A percentile compares a stretch with the other conserved stretches of the same genome.
phyloP scores from a whole-genome alignment of 1,140 invertebrate species.

The Drosophila grimshawi region DNA sequence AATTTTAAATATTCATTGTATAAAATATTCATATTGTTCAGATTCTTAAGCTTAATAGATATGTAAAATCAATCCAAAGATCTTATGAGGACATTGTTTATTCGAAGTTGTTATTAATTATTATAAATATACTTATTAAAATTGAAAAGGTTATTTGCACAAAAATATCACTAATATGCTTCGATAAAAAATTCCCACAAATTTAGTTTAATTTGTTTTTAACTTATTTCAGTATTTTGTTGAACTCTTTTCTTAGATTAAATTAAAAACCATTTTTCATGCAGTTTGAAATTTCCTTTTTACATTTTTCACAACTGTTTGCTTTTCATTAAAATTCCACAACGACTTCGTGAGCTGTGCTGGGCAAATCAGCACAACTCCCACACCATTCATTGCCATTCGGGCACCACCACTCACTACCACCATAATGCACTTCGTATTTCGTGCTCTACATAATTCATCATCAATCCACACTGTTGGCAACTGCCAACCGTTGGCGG shows the following conservation, averaged over 20 bases:
- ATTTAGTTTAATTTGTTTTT: too few species aligned
- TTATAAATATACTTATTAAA: too few species aligned
- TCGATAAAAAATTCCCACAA: too few species aligned
- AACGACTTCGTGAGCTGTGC: slow-evolving; percentile 64
- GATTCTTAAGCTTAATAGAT: too few species aligned
- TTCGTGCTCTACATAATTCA: slow-evolving; percentile 85
- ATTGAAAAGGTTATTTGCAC: too few species aligned
- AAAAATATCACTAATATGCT: too few species aligned
- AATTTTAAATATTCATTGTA: not conserved
- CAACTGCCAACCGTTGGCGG: slow-evolving; percentile 36
- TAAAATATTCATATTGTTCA: too few species aligned
- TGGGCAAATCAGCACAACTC: slow-evolving; percentile 65
- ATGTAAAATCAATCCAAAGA: too few species aligned
- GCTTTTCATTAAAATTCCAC: slow-evolving; percentile 73
- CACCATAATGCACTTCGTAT: slow-evolving; percentile 68
- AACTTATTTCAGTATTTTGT: not conserved
- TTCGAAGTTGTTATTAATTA: too few species aligned
- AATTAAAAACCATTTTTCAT: slow-evolving; percentile 20
- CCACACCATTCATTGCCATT: slow-evolving; percentile 50
- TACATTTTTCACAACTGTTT: slow-evolving; percentile 25
- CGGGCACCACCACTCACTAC: slow-evolving; percentile 32
- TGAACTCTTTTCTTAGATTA: not conserved
- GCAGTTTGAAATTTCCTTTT: slow-evolving; percentile 17
- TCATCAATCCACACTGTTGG: slow-evolving; percentile 79
- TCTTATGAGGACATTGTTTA: too few species aligned